These are phyloP conservation scores for Diadophis punctatus DNA, from an alignment of 2,113 vertebrate species.

Conservation along the genomic window DNA sequence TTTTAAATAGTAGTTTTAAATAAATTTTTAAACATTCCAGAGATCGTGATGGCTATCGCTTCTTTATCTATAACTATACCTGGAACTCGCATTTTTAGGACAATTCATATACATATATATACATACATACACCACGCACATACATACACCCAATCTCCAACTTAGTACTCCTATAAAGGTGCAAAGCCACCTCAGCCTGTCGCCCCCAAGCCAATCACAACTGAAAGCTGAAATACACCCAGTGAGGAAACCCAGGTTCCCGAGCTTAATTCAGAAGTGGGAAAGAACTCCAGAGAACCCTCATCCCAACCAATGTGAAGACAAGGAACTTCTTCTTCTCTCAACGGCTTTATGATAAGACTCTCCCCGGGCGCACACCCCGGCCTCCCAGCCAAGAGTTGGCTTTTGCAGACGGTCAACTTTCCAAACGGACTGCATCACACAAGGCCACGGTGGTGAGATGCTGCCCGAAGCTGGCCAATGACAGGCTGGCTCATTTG, in stretches of 20 bases:
- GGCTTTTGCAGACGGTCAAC: background rate
- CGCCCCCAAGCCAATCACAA: background rate
- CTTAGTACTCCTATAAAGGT: background rate
- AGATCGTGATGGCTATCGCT: no score
- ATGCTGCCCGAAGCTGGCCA: background rate
- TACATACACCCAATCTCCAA: background rate
- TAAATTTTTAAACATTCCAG: no score
- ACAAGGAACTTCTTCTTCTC: background rate
- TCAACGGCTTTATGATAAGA: background rate
- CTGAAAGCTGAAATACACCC: background rate
- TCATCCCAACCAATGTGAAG: background rate
- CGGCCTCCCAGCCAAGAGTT: background rate
- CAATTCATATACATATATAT: no score
- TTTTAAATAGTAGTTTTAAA: no score
- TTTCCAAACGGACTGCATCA: background rate
- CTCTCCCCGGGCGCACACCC: no score
- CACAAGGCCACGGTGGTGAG: background rate
- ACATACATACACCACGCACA: no score
- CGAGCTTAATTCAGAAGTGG: background rate
- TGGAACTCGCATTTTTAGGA: no score
- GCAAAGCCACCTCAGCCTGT: background rate
- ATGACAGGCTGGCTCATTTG: background rate
- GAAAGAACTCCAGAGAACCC: background rate
- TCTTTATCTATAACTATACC: no score
- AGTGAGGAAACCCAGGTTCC: background rate